Base-by-base conservation (phyloP, 2,797 vertebrate species). In the Vespertilio murinus region DNA sequence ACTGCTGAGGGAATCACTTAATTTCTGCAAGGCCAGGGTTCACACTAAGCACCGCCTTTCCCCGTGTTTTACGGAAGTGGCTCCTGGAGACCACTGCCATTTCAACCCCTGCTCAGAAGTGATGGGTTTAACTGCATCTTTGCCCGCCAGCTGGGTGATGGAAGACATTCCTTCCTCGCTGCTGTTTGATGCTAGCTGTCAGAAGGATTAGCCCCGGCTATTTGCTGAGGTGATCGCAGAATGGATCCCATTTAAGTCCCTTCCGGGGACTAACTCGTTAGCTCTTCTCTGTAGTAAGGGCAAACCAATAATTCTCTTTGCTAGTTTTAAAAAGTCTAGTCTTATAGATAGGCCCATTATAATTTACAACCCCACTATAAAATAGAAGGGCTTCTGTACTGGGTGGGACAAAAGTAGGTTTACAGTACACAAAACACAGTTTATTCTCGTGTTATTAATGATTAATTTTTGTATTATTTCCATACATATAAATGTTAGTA, bases 1-100 rank as follows among this genome's bases (percentile, higher is more conserved):
- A 78, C 80, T 96, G 78, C 64, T 18, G 75, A 84, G 92, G 90
- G 78, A 91, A 83, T 56, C 75, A 25, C 84, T 96, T 85, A 59
- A 73, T 67, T 94, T 94, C 71, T 94, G 8, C 33, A 77, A 84
- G 95, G 84, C 93, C 93, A 83, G 81, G 25, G 96, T 85, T 96
- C 47, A 64, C 40, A 23, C 52, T 71, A 33, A 79, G 73, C 47
- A 73, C 56, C 69, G 11, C 7, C 84, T 54, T 47, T 70, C 69
- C 87, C 83, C 22, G 0, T 47, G 90, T 73, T 83, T 93, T 56
- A 67, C 0, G 2, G 75, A 88, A 18, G 25, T 73, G 73, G 35
- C 82, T 92, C 84, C 74, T 70, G 79, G 71, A 94, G 91, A 67
- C 91, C 77, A 45, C 54, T 69, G 93, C 74, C 69, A 12, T 88